phyloP scores from a whole-genome alignment of 2,797 vertebrate genomes.

The Hypotaenidia okinawae region DNA sequence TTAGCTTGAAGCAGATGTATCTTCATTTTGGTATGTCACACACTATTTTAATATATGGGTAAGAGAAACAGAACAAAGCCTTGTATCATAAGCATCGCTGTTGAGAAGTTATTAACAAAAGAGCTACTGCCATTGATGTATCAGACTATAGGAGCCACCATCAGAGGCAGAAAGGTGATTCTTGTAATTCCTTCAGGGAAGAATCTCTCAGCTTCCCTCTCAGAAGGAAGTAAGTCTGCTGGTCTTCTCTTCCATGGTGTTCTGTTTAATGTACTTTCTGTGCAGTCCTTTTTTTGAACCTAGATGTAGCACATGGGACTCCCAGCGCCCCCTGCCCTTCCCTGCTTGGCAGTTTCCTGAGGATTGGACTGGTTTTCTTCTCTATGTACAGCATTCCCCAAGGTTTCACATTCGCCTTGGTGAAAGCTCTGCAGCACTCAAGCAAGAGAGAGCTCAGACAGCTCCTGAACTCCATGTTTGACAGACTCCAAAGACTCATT shows the following conservation, averaged over 20 bases:
- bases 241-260: not conserved
- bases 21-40: not conserved
- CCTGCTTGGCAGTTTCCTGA: not conserved
- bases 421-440: not conserved
- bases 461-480: slow-evolving; percentile 7
- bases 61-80: slow-evolving; percentile 1
- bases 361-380: not conserved
- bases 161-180: not conserved
- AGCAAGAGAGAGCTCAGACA: not conserved
- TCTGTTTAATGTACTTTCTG: not conserved
- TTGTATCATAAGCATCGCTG: not conserved
- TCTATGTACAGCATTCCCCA: not conserved
- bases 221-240: not conserved
- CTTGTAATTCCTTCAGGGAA: not conserved
- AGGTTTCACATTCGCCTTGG: not conserved
- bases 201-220: not conserved
- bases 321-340: not conserved
- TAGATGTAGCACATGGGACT: not conserved
- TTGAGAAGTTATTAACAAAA: not conserved
- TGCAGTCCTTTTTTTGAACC: not conserved
- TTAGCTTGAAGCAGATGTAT: not conserved
- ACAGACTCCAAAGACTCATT: slow-evolving; percentile 44
- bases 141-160: not conserved
- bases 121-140: not conserved
- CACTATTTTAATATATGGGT: not conserved